Evolutionary conservation across 2,888 invertebrate genomes (phyloP).

Genomic region (Trichopoda pennipes): DNA sequence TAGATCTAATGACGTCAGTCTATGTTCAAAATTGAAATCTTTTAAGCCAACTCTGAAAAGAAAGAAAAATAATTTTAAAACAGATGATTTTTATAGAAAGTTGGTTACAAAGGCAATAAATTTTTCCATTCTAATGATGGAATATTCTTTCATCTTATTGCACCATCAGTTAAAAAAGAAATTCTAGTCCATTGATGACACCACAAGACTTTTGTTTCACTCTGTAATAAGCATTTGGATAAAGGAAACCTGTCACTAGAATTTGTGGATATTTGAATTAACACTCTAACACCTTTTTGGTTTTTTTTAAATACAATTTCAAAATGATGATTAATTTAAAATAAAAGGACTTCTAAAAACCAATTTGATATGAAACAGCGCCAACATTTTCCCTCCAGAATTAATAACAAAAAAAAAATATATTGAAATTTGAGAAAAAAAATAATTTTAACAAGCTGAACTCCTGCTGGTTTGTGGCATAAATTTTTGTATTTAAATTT

Average conservation of each 20-base stretch:
- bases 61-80: too few relatives aligned
- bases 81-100: too few relatives aligned
- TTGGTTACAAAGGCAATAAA: too few relatives aligned
- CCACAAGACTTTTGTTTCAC: too few relatives aligned
- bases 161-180: too few relatives aligned
- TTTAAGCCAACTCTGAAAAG: too few relatives aligned
- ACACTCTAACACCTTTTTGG: conserved; percentile 65
- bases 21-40: too few relatives aligned
- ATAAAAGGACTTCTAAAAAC: conserved; percentile 39
- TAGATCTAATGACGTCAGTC: too few relatives aligned
- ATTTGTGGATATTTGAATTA: conserved; percentile 35
- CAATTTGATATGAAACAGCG: conserved; percentile 29
- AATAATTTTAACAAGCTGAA: not conserved
- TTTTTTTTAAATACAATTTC: not conserved
- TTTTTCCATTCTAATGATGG: too few relatives aligned
- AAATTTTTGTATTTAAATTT: conserved; percentile 28
- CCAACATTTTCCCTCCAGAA: conserved; percentile 22
- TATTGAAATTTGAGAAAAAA: not conserved
- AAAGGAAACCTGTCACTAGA: conserved; percentile 14
- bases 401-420: not conserved
- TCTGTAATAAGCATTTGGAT: too few relatives aligned
- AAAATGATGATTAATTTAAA: conserved; percentile 48
- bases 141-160: too few relatives aligned
- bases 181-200: too few relatives aligned
- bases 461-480: conserved; percentile 44